Conservation (phyloP, 2,113 vertebrate genomes). For the Brachyistius frenatus region DNA sequence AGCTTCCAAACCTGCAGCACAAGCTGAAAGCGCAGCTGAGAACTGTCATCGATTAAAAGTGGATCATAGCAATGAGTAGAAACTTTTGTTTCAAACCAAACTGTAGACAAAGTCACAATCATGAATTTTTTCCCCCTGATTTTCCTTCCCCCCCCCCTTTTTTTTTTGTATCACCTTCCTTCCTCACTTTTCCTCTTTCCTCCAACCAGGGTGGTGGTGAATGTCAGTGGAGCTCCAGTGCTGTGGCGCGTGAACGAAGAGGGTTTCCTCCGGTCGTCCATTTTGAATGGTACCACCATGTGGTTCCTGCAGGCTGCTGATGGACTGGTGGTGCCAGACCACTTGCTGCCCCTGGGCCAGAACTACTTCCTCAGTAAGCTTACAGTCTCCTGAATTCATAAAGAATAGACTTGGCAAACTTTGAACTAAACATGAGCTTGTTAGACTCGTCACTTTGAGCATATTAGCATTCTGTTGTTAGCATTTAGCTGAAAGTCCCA, state of each 20-base stretch:
- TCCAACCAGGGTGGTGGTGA: constrained; percentile 88
- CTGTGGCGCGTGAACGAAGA: constrained; percentile 92
- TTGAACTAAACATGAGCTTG: no score
- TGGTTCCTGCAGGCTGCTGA: constrained; percentile 90
- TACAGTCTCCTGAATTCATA: background rate
- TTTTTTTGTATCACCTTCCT: background rate
- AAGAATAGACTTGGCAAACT: no score
- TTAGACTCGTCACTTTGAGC: no score
- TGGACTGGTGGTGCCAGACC: constrained; percentile 92
- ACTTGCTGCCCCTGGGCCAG: constrained; percentile 89
- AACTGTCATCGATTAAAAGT: constrained; percentile 3
- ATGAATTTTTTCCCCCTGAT: background rate
- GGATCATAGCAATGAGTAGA: background rate
- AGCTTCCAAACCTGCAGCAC: background rate
- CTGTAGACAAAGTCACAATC: background rate
- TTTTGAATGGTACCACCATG: constrained; percentile 89
- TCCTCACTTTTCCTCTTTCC: background rate
- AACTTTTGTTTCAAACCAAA: background rate
- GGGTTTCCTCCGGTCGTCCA: constrained; percentile 91
- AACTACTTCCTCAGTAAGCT: constrained; percentile 96
- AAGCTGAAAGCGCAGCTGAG: background rate
- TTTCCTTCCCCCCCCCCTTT: background rate
- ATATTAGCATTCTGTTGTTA: no score
- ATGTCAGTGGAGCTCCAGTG: constrained; percentile 89
- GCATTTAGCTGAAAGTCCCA: no score